Evolutionary conservation across 2,888 invertebrate genomes (phyloP).

Genomic region (Axea sp.): DNA sequence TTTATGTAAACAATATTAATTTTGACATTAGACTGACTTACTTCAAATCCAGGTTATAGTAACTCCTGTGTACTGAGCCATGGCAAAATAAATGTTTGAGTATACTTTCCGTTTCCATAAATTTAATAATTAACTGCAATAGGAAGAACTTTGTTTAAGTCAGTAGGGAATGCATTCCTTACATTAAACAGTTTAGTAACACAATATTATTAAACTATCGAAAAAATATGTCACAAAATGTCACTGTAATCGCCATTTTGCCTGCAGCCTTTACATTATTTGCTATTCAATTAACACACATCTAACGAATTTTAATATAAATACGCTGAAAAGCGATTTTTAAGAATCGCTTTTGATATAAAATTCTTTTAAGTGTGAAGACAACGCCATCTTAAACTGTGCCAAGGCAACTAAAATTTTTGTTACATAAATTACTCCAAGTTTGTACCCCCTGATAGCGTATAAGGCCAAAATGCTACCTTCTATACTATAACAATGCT

Average conservation of each 20-base stretch:
- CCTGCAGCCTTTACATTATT: conserved; percentile 21
- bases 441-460: too few species aligned
- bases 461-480: too few species aligned
- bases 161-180: conserved; percentile 4
- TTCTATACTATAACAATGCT: too few species aligned
- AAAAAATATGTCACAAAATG: conserved; percentile 6
- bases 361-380: too few species aligned
- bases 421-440: too few species aligned
- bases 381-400: too few species aligned
- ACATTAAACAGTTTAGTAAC: background rate
- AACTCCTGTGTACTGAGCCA: conserved; percentile 32
- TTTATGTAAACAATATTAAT: too few species aligned
- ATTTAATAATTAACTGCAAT: conserved; percentile 7
- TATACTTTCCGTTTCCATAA: conserved; percentile 42
- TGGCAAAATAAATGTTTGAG: conserved; percentile 4
- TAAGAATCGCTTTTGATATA: too few species aligned
- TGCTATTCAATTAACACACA: conserved; percentile 38
- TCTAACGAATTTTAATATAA: too few species aligned
- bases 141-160: conserved; percentile 32
- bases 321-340: too few species aligned
- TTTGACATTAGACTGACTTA: conserved; percentile 29
- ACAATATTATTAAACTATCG: conserved; percentile 6
- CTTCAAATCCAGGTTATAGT: conserved; percentile 50
- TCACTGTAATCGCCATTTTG: conserved; percentile 35
- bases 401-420: too few species aligned